Conservation (phyloP, 1,140 invertebrate genomes). For the Dreissena rostriformis region DNA sequence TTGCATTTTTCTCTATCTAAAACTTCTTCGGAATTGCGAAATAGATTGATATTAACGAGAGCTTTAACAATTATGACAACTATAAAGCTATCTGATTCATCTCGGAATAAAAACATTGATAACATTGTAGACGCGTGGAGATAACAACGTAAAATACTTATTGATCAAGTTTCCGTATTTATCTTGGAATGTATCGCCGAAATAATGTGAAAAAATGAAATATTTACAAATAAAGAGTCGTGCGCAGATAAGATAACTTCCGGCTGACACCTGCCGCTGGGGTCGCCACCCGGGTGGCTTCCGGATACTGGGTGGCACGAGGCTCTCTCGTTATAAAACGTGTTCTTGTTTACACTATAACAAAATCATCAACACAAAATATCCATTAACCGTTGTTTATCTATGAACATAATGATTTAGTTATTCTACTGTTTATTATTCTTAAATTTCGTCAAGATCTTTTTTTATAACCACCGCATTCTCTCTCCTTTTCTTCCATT, state of each 20-base stretch:
- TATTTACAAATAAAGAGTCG: slow-evolving; percentile 40
- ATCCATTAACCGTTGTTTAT: too few species aligned
- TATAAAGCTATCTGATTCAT: slow-evolving; percentile 1
- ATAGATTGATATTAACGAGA: slow-evolving; percentile 7
- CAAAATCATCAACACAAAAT: too few species aligned
- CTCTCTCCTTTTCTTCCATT: too few species aligned
- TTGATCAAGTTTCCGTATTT: slow-evolving; percentile 42
- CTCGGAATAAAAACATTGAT: neutral
- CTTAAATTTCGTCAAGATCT: too few species aligned
- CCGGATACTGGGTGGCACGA: neutral
- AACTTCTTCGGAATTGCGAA: neutral
- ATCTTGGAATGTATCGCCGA: slow-evolving; percentile 38
- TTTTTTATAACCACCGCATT: too few species aligned
- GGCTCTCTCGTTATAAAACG: too few species aligned
- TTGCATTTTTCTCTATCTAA: too few species aligned
- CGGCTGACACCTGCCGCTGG: slow-evolving; percentile 31
- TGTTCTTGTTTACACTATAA: too few species aligned
- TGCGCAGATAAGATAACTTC: slow-evolving; percentile 4
- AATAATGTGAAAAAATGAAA: slow-evolving; percentile 7
- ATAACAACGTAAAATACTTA: slow-evolving; percentile 26
- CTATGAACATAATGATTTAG: too few species aligned
- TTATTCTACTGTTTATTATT: too few species aligned
- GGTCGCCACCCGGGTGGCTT: neutral
- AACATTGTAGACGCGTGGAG: slow-evolving; percentile 6
- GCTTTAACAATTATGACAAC: neutral